Evolutionary conservation across 2,113 vertebrate genomes (phyloP), one percentile per base, ranked within the genome.

Genomic region (Sclerurus mexicanus): DNA sequence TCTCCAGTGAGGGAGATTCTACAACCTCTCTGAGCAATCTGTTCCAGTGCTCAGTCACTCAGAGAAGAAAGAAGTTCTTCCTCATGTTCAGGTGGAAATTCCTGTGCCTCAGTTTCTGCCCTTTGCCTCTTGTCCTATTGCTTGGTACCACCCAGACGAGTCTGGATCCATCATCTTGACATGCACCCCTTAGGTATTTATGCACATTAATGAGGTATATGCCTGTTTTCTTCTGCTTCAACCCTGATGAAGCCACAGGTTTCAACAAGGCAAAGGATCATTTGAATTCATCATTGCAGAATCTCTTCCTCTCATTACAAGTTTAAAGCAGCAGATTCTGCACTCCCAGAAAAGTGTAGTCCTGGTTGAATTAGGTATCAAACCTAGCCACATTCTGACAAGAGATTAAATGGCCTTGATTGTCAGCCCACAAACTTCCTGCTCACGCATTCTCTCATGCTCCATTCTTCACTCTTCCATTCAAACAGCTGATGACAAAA

Each of bases 401-500:
- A 8, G 59, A 79, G 21, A 68, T 39, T 75, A 95, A 92, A 74
- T 7, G 16, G 14, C 20, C 11, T n/a, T 52, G 49, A 58, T 7
- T 0, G 3, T 7, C 8, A 67, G 27, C 2, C 17, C 49, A 30
- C 10, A 75, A 37, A 33, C 12, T 12, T 72, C 44, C 44, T 0
- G 0, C 4, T 78, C n/a, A 30, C 16, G 39, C 6, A 5, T 27
- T 22, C 22, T 8, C 17, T 85, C 3, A 2, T 46, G 18, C 22
- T 39, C 10, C 71, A 24, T 17, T 33, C 35, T 77, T 77, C 68
- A 78, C 16, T 27, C 35, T 62, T 84, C 50, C 37, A 55, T 40
- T 49, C 56, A 67, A 77, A 83, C 4, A 80, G 42, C 8, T 71
- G 47, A 42, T 63, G 23, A 49, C 0, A 5, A 83, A 92, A 62